Evolutionary conservation across 1,140 invertebrate species (phyloP).

Genomic region (Bilobella aurantiaca): DNA sequence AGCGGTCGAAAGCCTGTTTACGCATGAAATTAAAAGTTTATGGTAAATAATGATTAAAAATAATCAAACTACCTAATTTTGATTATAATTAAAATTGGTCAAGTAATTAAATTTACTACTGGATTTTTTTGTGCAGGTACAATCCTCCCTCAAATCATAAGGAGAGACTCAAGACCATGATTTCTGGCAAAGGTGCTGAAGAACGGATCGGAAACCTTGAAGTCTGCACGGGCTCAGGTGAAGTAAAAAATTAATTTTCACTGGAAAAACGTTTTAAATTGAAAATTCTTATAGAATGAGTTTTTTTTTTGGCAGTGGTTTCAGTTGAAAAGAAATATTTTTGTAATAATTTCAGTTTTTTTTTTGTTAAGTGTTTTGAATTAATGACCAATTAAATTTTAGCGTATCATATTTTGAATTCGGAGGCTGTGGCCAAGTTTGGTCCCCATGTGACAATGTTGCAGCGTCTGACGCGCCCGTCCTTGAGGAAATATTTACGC

Average conservation of each 20-base stretch:
- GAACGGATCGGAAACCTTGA: neutral
- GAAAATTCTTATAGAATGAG: neutral
- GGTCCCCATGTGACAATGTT: neutral
- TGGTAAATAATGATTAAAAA: conserved; percentile 4
- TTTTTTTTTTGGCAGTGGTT: too few species aligned
- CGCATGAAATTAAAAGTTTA: conserved; percentile 11
- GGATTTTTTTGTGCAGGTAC: neutral
- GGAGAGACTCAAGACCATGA: neutral
- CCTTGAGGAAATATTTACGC: neutral
- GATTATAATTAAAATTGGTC: too few species aligned
- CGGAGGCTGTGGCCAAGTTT: neutral
- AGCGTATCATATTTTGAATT: neutral
- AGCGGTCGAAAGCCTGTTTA: conserved; percentile 14
- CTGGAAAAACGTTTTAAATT: neutral
- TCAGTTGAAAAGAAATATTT: too few species aligned
- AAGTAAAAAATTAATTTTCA: neutral
- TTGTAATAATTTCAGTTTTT: too few species aligned
- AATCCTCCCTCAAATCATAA: neutral
- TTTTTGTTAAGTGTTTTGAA: too few species aligned
- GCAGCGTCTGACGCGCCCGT: neutral
- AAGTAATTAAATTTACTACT: neutral
- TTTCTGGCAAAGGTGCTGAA: neutral
- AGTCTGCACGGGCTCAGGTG: neutral
- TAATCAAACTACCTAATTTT: neutral
- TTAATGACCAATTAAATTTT: neutral